Percentiles rank a stretch among this genome's conserved stretches.
These are phyloP conservation scores for Ophion slaviceki DNA, from an alignment of 2,888 invertebrate genomes.

Conservation along the genomic window DNA sequence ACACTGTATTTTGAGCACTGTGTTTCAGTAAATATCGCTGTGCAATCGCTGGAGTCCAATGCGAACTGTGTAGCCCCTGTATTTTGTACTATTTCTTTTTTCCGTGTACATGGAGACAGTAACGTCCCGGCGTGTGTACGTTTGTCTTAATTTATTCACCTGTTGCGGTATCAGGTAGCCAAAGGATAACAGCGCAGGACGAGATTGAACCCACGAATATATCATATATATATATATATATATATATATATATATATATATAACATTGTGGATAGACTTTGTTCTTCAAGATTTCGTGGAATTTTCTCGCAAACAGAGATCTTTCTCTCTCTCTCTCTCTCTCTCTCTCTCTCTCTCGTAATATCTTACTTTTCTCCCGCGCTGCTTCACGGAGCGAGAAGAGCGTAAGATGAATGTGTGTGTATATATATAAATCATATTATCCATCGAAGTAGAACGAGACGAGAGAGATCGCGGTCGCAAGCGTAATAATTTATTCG, in stretches of 20 bases:
- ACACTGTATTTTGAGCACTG: too few species aligned
- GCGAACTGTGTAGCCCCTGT: too few species aligned
- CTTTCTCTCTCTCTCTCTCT: constrained; percentile 11
- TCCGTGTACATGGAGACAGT: background rate
- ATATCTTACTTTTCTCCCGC: constrained; percentile 46
- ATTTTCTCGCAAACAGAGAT: constrained; percentile 13
- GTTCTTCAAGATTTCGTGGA: constrained; percentile 40
- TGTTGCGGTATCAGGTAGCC: constrained; percentile 35
- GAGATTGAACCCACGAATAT: constrained; percentile 16
- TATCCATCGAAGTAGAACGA: constrained; percentile 64
- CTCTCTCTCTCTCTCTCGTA: constrained; percentile 49
- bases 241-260: background rate
- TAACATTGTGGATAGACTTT: background rate
- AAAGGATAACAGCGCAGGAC: constrained; percentile 24
- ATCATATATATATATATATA: background rate
- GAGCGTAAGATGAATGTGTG: background rate
- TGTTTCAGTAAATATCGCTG: too few species aligned
- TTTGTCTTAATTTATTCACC: constrained; percentile 44
- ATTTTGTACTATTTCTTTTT: too few species aligned
- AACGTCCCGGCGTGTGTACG: constrained; percentile 3
- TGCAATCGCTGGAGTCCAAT: too few species aligned
- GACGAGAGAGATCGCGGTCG: constrained; percentile 54
- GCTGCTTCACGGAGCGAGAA: background rate
- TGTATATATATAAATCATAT: background rate
- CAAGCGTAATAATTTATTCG: constrained; percentile 63